phyloP scores from a whole-genome alignment of 35 echinoderm and acorn worm species.

The Patiria miniata region DNA sequence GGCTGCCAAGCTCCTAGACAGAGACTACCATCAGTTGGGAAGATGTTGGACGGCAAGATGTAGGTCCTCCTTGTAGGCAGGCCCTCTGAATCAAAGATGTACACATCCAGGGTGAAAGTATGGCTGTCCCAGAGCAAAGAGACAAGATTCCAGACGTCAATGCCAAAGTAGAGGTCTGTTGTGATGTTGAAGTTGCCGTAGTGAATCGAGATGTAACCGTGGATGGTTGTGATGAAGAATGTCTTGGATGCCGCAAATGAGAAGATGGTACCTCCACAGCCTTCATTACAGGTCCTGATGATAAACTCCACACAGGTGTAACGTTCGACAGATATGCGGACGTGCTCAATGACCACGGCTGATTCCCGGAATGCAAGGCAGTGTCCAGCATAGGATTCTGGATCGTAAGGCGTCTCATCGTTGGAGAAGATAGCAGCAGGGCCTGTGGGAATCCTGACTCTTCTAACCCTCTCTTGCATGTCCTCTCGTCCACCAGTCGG shows the following conservation, averaged over 20 bases:
- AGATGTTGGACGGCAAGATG: conserved; percentile 57
- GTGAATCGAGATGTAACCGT: conserved; percentile 51
- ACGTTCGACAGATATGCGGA: not conserved
- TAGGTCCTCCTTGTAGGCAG: conserved; percentile 38
- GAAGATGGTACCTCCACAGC: conserved; percentile 73
- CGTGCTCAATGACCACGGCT: conserved; percentile 34
- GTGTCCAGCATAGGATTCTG: conserved; percentile 58
- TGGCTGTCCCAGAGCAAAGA: conserved; percentile 64
- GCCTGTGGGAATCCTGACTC: not conserved
- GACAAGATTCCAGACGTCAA: conserved; percentile 66
- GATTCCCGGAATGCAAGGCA: conserved; percentile 45
- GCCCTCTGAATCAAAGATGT: conserved; percentile 59
- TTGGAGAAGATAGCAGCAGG: conserved; percentile 22
- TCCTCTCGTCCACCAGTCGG: conserved; percentile 28
- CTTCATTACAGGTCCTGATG: conserved; percentile 53
- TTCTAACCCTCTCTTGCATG: conserved; percentile 17
- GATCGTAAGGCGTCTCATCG: conserved; percentile 20
- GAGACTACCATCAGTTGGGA: conserved; percentile 48
- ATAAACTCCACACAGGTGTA: conserved; percentile 64
- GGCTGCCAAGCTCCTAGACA: conserved; percentile 73
- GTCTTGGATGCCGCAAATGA: conserved; percentile 61
- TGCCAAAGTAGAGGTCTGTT: conserved; percentile 52
- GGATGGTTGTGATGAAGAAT: conserved; percentile 61
- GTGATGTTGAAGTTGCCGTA: conserved; percentile 48
- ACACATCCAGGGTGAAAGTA: conserved; percentile 47